Evolutionary conservation across 2,113 vertebrate genomes (phyloP).

Genomic region (Mesocricetus auratus): DNA sequence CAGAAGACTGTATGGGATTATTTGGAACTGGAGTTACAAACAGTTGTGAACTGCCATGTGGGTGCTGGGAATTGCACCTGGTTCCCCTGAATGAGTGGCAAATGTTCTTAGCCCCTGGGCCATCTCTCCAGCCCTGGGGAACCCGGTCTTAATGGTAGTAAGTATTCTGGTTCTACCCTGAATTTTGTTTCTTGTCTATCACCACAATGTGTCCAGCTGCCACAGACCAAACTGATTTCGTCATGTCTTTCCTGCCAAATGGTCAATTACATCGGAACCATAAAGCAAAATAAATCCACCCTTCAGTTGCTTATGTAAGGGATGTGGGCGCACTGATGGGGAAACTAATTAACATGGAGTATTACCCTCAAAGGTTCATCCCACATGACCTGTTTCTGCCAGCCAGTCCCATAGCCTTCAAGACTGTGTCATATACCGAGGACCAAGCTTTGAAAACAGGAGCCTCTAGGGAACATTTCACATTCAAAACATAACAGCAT

Average conservation of each 20-base stretch:
- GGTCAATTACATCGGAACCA: not conserved
- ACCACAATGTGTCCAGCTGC: not conserved
- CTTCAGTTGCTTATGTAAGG: not conserved
- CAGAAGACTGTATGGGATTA: not conserved
- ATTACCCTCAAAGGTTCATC: not conserved
- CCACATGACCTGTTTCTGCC: not conserved
- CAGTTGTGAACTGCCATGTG: too few species aligned
- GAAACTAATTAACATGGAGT: not conserved
- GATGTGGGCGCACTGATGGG: not conserved
- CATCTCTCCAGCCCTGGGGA: not conserved
- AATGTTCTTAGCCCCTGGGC: not conserved
- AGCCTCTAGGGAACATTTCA: too few species aligned
- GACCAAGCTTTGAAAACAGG: too few species aligned
- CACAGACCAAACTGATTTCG: not conserved
- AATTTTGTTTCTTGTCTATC: not conserved
- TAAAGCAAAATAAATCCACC: not conserved
- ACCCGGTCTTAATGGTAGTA: not conserved
- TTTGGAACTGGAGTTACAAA: too few species aligned
- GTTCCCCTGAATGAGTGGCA: not conserved
- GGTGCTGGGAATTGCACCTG: too few species aligned
- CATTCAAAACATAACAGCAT: too few species aligned
- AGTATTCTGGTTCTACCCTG: not conserved
- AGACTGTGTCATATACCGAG: too few species aligned
- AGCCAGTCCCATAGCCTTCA: not conserved
- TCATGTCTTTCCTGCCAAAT: not conserved